Conservation (phyloP, 2,888 invertebrate genomes). For the Alviniconcha strummeri region DNA sequence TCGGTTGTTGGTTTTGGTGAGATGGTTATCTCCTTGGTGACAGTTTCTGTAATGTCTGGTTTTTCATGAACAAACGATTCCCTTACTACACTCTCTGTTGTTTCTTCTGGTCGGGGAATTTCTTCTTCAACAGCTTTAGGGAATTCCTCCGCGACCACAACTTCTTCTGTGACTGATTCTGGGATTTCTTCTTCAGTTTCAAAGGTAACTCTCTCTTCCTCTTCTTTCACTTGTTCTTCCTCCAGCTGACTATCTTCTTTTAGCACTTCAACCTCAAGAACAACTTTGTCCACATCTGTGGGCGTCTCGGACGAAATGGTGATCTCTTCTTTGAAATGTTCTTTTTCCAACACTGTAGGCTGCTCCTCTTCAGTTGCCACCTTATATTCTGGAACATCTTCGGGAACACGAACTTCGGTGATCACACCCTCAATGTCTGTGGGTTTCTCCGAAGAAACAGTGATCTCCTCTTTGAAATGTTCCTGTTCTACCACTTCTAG, state of each 20-base stretch:
- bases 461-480: slow-evolving; percentile 20
- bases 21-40: too few relatives aligned
- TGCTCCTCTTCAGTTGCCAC: slow-evolving; percentile 14
- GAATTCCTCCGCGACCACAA: not conserved
- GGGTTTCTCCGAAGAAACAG: slow-evolving; percentile 20
- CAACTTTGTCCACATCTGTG: too few relatives aligned
- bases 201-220: too few relatives aligned
- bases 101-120: not conserved
- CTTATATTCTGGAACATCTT: slow-evolving; percentile 24
- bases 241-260: too few relatives aligned
- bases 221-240: too few relatives aligned
- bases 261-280: too few relatives aligned
- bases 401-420: slow-evolving; percentile 22
- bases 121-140: not conserved
- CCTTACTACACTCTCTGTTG: not conserved
- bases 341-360: slow-evolving; percentile 6
- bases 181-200: too few relatives aligned
- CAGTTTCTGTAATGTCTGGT: too few relatives aligned
- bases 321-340: too few relatives aligned
- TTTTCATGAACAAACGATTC: not conserved
- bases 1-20: too few relatives aligned
- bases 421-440: slow-evolving; percentile 26
- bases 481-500: slow-evolving; percentile 17
- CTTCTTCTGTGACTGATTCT: not conserved
- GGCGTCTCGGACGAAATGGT: too few relatives aligned